These are phyloP conservation scores for Mimas tiliae DNA, from an alignment of 2,888 invertebrate species.

Conservation along the genomic window DNA sequence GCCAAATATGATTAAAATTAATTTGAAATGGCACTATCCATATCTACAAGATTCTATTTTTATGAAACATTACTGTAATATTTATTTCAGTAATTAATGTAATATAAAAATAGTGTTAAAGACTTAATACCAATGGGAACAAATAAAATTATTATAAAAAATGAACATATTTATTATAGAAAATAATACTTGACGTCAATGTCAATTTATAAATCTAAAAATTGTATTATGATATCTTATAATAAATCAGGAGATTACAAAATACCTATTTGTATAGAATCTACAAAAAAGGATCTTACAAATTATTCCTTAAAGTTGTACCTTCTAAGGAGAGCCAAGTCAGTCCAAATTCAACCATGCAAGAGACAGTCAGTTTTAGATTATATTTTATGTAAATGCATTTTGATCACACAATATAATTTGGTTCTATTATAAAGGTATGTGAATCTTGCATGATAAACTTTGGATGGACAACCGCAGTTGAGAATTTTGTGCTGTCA, in stretches of 20 bases:
- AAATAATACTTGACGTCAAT: constrained; percentile 78
- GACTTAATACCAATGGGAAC: constrained; percentile 43
- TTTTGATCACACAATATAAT: constrained; percentile 54
- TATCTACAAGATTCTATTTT: constrained; percentile 45
- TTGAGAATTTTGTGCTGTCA: constrained; percentile 73
- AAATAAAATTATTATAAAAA: constrained; percentile 61
- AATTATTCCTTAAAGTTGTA: constrained; percentile 81
- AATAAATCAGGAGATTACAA: constrained; percentile 81
- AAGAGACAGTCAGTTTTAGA: constrained; percentile 42
- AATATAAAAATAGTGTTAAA: too few relatives aligned
- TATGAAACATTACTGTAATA: constrained; percentile 46
- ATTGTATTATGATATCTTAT: constrained; percentile 64
- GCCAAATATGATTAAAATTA: constrained; percentile 45
- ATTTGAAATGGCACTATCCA: constrained; percentile 63
- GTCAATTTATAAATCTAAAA: constrained; percentile 73
- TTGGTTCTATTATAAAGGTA: constrained; percentile 38
- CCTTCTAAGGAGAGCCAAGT: constrained; percentile 78
- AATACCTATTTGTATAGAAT: constrained; percentile 77
- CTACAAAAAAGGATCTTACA: constrained; percentile 79
- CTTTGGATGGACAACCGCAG: constrained; percentile 69
- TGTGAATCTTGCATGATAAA: constrained; percentile 63
- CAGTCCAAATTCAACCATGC: constrained; percentile 74
- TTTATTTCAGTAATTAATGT: constrained; percentile 31
- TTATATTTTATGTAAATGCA: constrained; percentile 59
- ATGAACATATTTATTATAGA: constrained; percentile 77